Percentiles rank a stretch among this genome's conserved stretches.
Evolutionary conservation across 2,113 vertebrate species (phyloP).

Genomic region (Pelmatolapia mariae): DNA sequence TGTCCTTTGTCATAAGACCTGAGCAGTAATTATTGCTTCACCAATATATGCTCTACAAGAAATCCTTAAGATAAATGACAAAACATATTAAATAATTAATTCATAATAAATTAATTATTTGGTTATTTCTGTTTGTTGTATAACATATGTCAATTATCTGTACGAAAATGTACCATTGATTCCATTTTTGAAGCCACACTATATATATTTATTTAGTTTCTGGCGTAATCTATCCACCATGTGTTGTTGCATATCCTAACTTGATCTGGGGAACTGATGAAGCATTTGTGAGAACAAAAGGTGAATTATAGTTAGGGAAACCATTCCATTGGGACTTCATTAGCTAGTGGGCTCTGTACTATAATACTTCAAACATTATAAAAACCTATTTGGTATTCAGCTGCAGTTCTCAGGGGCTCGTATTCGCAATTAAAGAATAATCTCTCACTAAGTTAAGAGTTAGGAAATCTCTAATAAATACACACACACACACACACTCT

Average conservation of each 20-base stretch:
- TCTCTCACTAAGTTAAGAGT: slow-evolving; percentile 18
- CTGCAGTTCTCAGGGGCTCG: not conserved
- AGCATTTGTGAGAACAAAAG: slow-evolving; percentile 25
- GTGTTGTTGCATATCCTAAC: not conserved
- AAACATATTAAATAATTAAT: not conserved
- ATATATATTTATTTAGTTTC: not conserved
- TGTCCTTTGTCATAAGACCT: not conserved
- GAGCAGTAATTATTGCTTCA: not conserved
- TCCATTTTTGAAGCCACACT: not conserved
- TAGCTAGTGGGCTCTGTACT: not conserved
- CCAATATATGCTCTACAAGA: not conserved
- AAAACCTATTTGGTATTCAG: slow-evolving; percentile 41
- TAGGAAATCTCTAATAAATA: not conserved
- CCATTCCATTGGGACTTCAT: slow-evolving; percentile 34
- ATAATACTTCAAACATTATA: slow-evolving; percentile 12
- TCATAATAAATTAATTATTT: not conserved
- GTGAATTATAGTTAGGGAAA: slow-evolving; percentile 3
- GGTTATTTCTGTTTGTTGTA: not conserved
- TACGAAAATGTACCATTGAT: not conserved
- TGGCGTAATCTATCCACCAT: not conserved
- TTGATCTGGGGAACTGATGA: not conserved
- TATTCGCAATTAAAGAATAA: slow-evolving; percentile 25
- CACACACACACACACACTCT: not conserved
- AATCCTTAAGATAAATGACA: not conserved
- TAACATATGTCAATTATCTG: not conserved